Percentiles rank a stretch among this genome's conserved stretches.
Conservation (phyloP, 2,888 invertebrate species). For the Apamea epomidion region DNA sequence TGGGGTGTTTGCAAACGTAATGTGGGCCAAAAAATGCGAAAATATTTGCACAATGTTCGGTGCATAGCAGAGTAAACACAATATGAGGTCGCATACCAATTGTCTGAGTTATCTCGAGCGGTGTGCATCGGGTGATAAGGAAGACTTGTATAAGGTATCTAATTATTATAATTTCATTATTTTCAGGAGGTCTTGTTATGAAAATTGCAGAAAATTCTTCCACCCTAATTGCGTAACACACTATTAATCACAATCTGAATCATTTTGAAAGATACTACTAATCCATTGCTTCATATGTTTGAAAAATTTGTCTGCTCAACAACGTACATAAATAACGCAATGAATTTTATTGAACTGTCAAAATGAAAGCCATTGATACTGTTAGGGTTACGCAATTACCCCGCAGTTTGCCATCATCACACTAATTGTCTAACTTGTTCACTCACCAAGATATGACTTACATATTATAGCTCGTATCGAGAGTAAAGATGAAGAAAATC, state of each 20-base stretch:
- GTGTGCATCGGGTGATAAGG: constrained; percentile 57
- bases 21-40: constrained; percentile 67
- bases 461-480: neutral
- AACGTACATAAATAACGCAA: too few species aligned
- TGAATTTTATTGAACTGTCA: too few species aligned
- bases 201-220: neutral
- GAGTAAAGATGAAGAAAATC: neutral
- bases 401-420: neutral
- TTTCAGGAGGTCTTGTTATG: constrained; percentile 4
- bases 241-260: neutral
- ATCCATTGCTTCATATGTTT: too few species aligned
- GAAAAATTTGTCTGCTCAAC: too few species aligned
- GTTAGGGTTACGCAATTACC: too few species aligned
- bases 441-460: neutral
- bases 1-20: constrained; percentile 45
- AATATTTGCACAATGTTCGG: constrained; percentile 66
- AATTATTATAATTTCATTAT: constrained; percentile 18
- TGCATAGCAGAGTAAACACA: constrained; percentile 66
- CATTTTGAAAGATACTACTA: neutral
- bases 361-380: too few species aligned
- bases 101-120: constrained; percentile 60
- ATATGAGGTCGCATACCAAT: constrained; percentile 70
- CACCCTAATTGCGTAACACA: neutral
- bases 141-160: constrained; percentile 14
- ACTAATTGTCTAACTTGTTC: neutral